Base-by-base conservation (phyloP, 2,113 vertebrate genomes). In the Strix aluco region DNA sequence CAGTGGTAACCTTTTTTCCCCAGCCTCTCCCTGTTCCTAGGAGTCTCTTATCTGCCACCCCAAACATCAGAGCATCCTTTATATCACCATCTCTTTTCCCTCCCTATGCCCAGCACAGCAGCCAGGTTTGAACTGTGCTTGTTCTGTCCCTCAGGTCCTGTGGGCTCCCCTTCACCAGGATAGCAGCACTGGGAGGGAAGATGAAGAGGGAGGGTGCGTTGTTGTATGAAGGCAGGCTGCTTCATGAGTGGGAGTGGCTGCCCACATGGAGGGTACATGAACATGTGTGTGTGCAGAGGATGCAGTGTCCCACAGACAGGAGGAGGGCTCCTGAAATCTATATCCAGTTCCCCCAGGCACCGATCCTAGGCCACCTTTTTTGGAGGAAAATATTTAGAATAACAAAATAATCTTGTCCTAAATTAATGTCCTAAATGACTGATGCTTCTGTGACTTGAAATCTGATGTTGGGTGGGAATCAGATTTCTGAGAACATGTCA, bases 131-230 rank as follows among this genome's bases (percentile, higher is more conserved):
- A 81, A 5, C 2, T 16, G 6, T 47, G 25, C 9, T 38, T 57
- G 13, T 34, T 23, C 12, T 72, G 12, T 63, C 17, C 10, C 12
- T 23, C 1, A 0, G 22, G 13, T 14, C 29, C 5, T 1, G 10
- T 10, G 29, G 11, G 13, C 40, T 55, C 2, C 34, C 8, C 12
- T 52, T 44, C 22, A 18, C 21, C 36, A 47, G 40, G 26, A 14
- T 1, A 8, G 23, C 54, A 72, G 30, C 0, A 0, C 21, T 66
- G 1, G 0, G 13, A 55, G 21, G 15, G 25, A 79, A 69, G 38
- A 20, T 5, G 2, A 52, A 34, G 30, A 3, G 4, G 14, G 5
- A 72, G 16, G 3, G 22, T 18, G n/a, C 2, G 10, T 3, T 30
- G 17, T 17, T 58, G 13, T 15, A 23, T 10, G 61, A 44, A 67